Evolutionary conservation across 2,797 vertebrate genomes (phyloP), one percentile per base, ranked within the genome.

Genomic region (Cossypha caffra): DNA sequence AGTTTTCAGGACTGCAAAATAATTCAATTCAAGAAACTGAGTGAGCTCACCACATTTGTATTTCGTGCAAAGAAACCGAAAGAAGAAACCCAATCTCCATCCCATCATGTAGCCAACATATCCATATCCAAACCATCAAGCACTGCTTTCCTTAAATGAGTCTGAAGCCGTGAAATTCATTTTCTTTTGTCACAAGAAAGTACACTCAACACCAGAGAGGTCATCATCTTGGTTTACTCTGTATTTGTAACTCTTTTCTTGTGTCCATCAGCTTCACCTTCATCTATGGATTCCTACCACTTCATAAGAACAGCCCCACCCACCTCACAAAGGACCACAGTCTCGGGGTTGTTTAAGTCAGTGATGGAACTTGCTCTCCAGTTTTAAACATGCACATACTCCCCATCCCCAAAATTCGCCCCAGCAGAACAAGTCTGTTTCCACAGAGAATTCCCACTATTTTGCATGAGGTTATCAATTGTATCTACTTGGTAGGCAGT

Each of bases 1-100:
- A 59, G 8, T 80, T 80, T 93, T 50, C 42, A 77, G 50, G 42
- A 68, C 76, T 77, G 14, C 21, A 72, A 59, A 85, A 68, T 37
- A 79, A 69, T 43, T 58, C 10, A 13, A 9, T 59, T 88, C 45
- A 83, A 63, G 33, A 35, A 88, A 77, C 10, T 63, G 26, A 88
- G 14, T 67, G 24, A 90, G 14, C 7, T n/a, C 16, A 35, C 2
- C 1, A 40, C 15, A 1, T 78, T 66, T 48, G 5, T 6, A 24
- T 82, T 84, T 68, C 55, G 5, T 12, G 3, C 4, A 16, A 43
- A 47, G 51, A n/a, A 5, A 13, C 9, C 0, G 3, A 11, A 52
- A 43, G 13, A 64, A 68, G 25, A 52, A 85, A 54, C 14, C 0
- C 3, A 54, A 17, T 20, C 16, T 55, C 35, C 38, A 24, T 52